These are phyloP conservation scores for Ancistrus triradiatus DNA, from an alignment of 2,113 vertebrate species.

Conservation along the genomic window DNA sequence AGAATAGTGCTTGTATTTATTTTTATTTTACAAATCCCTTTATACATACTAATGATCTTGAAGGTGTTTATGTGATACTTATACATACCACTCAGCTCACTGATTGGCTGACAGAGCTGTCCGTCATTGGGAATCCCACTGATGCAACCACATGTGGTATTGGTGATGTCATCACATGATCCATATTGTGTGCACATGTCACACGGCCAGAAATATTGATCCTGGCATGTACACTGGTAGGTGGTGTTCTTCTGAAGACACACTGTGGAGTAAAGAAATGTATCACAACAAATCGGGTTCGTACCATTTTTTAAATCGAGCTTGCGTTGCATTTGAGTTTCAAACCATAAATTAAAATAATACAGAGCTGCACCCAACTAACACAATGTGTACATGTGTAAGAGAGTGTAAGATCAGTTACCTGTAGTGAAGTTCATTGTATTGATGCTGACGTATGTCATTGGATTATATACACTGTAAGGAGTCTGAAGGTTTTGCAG, in stretches of 20 bases:
- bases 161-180: slow-evolving; percentile 44
- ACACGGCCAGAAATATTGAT: slow-evolving; percentile 53
- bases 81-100: slow-evolving; percentile 12
- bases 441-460: no score
- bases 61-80: not conserved
- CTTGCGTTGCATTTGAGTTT: no score
- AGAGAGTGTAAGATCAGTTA: no score
- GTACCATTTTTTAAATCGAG: no score
- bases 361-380: no score
- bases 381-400: no score
- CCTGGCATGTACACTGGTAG: slow-evolving; percentile 60
- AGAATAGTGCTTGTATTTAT: no score
- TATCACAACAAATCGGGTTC: not conserved
- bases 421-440: no score
- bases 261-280: not conserved
- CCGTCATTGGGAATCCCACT: slow-evolving; percentile 48
- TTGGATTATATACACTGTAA: no score
- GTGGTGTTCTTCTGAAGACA: slow-evolving; percentile 17
- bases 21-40: no score
- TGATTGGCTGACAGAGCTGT: slow-evolving; percentile 48
- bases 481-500: no score
- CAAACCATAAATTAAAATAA: no score
- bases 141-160: slow-evolving; percentile 56
- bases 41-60: not conserved
- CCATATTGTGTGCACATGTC: slow-evolving; percentile 48